These are phyloP conservation scores for Chelon auratus DNA, from an alignment of 2,797 vertebrate genomes.

Conservation along the genomic window DNA sequence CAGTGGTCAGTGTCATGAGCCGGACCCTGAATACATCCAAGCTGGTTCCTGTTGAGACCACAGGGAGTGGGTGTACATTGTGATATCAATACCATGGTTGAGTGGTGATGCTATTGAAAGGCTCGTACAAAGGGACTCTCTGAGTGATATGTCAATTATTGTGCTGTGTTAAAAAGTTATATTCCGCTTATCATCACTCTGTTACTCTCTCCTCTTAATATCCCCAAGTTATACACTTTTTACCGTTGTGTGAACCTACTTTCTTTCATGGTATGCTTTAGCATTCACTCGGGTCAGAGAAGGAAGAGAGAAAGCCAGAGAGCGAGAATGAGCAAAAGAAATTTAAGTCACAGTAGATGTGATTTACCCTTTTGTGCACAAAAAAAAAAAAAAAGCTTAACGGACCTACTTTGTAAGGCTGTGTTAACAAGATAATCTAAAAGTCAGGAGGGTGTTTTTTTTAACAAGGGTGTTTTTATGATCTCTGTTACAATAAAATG, in stretches of 20 bases:
- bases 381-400: conserved; percentile 59
- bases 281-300: conserved; percentile 33
- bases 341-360: conserved; percentile 18
- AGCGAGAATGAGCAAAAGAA: conserved; percentile 30
- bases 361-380: conserved; percentile 41
- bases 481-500: conserved; percentile 86
- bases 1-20: conserved; percentile 84
- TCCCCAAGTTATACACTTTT: conserved; percentile 28
- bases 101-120: conserved; percentile 66
- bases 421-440: conserved; percentile 86
- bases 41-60: conserved; percentile 55
- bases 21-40: conserved; percentile 61
- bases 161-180: conserved; percentile 67
- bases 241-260: conserved; percentile 21
- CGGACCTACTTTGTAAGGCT: conserved; percentile 72
- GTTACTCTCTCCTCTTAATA: conserved; percentile 53
- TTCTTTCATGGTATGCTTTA: conserved; percentile 34
- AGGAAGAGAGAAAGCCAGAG: conserved; percentile 9
- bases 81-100: conserved; percentile 69
- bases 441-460: conserved; percentile 80
- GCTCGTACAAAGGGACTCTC: conserved; percentile 57
- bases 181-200: conserved; percentile 56
- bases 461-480: conserved; percentile 86
- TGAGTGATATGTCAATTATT: conserved; percentile 75
- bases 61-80: conserved; percentile 54